Evolutionary conservation across 2,797 vertebrate species (phyloP).

Genomic region (Pseudomugil tenellus): DNA sequence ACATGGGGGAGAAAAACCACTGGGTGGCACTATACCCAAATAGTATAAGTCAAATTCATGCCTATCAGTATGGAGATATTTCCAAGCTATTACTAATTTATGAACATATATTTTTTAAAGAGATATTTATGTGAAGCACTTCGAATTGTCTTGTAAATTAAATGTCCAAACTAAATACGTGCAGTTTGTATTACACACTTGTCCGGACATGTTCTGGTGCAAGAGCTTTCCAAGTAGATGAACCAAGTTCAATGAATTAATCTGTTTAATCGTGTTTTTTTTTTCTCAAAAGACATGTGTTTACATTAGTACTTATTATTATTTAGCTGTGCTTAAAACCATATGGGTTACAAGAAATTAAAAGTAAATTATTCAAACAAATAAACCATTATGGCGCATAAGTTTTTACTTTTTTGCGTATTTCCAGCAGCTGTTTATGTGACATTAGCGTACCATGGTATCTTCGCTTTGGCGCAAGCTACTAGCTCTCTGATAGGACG

Average conservation of each 20-base stretch:
- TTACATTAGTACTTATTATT: too few relatives aligned
- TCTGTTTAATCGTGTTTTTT: neutral
- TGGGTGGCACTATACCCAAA: slow-evolving; percentile 17
- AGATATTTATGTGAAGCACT: too few relatives aligned
- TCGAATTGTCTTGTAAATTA: too few relatives aligned
- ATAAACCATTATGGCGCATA: neutral
- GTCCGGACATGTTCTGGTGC: neutral
- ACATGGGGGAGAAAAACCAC: slow-evolving; percentile 4
- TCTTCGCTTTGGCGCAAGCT: neutral
- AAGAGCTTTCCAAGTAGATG: neutral
- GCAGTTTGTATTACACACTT: neutral
- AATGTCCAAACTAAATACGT: slow-evolving; percentile 4
- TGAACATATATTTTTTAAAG: too few relatives aligned
- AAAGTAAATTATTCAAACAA: too few relatives aligned
- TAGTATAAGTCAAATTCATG: neutral
- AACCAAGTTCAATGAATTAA: neutral
- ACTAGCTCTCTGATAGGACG: slow-evolving; percentile 64
- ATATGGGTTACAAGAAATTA: neutral
- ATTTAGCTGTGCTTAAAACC: neutral
- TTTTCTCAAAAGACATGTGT: neutral
- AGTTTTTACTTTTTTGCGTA: neutral
- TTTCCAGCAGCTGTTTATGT: rapidly evolving
- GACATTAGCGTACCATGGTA: slow-evolving; percentile 19
- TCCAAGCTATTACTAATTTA: too few relatives aligned
- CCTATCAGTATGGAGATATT: neutral